Conservation (phyloP, 2,888 invertebrate genomes). For the Morpho achilles region DNA sequence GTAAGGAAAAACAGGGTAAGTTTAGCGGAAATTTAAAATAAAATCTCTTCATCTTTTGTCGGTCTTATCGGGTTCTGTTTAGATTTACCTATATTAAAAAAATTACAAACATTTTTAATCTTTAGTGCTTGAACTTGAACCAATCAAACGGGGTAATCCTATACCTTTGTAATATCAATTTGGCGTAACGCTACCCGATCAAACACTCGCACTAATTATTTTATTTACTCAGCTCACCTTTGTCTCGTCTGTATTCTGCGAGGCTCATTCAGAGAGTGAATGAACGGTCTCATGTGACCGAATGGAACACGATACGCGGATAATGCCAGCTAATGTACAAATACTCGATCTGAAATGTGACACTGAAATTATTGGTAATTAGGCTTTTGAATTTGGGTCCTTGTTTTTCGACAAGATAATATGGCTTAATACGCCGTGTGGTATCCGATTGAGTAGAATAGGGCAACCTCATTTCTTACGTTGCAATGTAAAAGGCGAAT, state of each 20-base stretch:
- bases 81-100: no score
- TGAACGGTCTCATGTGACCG: slow-evolving; percentile 37
- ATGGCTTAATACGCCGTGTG: slow-evolving; percentile 6
- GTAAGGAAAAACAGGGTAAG: no score
- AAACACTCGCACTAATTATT: slow-evolving; percentile 73
- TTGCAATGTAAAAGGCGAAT: no score
- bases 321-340: slow-evolving; percentile 54
- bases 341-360: slow-evolving; percentile 43
- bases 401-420: slow-evolving; percentile 11
- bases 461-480: no score
- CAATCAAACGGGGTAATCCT: slow-evolving; percentile 19
- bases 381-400: slow-evolving; percentile 16
- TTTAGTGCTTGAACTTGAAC: slow-evolving; percentile 20
- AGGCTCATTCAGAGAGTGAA: slow-evolving; percentile 31
- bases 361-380: slow-evolving; percentile 46
- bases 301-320: slow-evolving; percentile 42
- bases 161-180: slow-evolving; percentile 49
- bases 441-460: no score
- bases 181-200: slow-evolving; percentile 53
- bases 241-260: slow-evolving; percentile 35
- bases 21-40: no score
- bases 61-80: no score
- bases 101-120: no score
- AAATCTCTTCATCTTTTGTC: no score
- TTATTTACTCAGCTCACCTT: slow-evolving; percentile 45